A percentile compares a stretch with the other conserved stretches of the same genome.
These are phyloP conservation scores for Cryptomyrus ogoouensis DNA, from an alignment of 2,113 vertebrate genomes.

Conservation along the genomic window DNA sequence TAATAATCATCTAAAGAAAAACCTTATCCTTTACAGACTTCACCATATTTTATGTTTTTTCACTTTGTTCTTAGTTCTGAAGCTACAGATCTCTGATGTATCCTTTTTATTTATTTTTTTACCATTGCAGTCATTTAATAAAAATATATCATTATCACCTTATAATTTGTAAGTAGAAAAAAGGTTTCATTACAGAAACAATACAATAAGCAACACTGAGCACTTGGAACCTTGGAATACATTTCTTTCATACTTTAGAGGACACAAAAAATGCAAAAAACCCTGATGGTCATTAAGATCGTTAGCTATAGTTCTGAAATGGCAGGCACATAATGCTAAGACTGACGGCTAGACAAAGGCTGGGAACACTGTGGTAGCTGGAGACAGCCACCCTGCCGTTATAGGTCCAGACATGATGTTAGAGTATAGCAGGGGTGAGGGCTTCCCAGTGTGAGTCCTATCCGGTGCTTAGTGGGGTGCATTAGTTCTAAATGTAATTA, in stretches of 20 bases:
- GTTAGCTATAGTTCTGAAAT: background rate
- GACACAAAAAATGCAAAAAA: background rate
- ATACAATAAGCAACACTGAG: background rate
- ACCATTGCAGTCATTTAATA: background rate
- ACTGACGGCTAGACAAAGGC: conserved; percentile 8
- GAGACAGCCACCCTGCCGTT: background rate
- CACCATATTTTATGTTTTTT: background rate
- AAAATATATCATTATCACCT: background rate
- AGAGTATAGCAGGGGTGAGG: background rate
- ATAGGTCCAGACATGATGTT: conserved; percentile 1
- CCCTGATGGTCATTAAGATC: background rate
- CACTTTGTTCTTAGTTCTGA: background rate
- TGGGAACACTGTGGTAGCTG: background rate
- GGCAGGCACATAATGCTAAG: background rate
- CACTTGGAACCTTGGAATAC: background rate
- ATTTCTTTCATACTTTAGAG: background rate
- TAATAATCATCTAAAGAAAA: background rate
- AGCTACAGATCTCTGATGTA: background rate
- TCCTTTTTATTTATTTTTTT: background rate
- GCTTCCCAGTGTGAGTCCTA: background rate
- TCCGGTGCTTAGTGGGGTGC: background rate
- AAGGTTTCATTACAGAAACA: background rate
- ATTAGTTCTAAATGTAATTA: background rate
- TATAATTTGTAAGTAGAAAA: background rate
- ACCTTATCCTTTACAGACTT: background rate